A percentile compares a stretch with the other conserved stretches of the same genome.
Evolutionary conservation across 2,797 vertebrate species (phyloP).

Genomic region (Pipistrellus kuhlii): DNA sequence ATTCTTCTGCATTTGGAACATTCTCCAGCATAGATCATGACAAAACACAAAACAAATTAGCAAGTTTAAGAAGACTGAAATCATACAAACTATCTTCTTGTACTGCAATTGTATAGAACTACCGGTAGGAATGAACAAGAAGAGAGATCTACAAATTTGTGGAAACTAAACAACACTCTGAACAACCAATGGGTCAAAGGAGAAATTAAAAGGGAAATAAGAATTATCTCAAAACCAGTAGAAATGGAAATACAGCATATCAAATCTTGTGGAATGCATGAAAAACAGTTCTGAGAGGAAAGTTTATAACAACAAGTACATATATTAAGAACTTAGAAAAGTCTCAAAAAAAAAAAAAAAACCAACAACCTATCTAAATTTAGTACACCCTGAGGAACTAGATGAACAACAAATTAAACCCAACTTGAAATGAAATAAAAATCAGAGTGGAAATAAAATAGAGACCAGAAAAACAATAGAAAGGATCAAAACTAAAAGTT

Average conservation of each 20-base stretch:
- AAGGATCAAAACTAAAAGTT: background rate
- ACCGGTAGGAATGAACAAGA: background rate
- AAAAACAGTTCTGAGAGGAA: background rate
- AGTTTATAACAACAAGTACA: background rate
- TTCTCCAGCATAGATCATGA: background rate
- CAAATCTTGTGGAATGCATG: background rate
- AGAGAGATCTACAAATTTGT: background rate
- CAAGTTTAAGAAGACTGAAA: background rate
- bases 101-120: background rate
- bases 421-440: background rate
- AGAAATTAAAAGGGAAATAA: background rate
- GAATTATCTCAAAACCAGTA: background rate
- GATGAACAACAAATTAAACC: background rate
- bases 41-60: background rate
- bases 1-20: background rate
- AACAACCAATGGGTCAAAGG: background rate
- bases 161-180: background rate
- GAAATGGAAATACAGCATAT: background rate
- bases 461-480: background rate
- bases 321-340: background rate
- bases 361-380: background rate
- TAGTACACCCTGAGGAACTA: background rate
- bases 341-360: background rate
- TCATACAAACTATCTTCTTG: background rate
- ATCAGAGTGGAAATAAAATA: background rate